Percentiles rank a stretch among this genome's conserved stretches.
phyloP scores from a whole-genome alignment of 2,888 invertebrate genomes.

The Megaustenia siamemsis region DNA sequence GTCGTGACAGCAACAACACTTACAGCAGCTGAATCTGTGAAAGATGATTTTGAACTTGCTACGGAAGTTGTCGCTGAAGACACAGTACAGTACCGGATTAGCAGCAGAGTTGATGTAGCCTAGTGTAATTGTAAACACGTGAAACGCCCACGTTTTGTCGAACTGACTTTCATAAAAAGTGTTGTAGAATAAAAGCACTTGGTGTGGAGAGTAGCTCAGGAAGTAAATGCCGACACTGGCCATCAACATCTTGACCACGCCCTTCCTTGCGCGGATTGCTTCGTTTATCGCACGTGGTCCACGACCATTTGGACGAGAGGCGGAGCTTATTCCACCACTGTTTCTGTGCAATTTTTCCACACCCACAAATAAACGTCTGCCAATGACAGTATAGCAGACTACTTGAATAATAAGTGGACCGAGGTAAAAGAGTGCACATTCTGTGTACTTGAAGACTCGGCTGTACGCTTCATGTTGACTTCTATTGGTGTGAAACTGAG shows the following conservation, averaged over 20 bases:
- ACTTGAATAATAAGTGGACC: constrained; percentile 79
- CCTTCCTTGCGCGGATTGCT: constrained; percentile 76
- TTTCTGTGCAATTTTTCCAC: constrained; percentile 73
- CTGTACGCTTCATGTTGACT: constrained; percentile 48
- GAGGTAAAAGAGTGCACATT: constrained; percentile 78
- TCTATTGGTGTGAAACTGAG: constrained; percentile 65
- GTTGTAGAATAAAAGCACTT: constrained; percentile 78
- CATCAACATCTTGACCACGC: constrained; percentile 81
- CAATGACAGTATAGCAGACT: constrained; percentile 78
- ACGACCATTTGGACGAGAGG: constrained; percentile 60
- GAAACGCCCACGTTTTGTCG: constrained; percentile 76
- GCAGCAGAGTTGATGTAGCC: constrained; percentile 80
- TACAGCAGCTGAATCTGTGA: constrained; percentile 61
- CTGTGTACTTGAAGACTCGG: constrained; percentile 75
- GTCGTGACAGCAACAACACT: constrained; percentile 42
- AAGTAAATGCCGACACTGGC: constrained; percentile 81
- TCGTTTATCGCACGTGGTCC: constrained; percentile 63
- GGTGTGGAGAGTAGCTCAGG: constrained; percentile 81
- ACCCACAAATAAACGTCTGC: constrained; percentile 75
- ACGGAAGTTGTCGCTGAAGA: constrained; percentile 80
- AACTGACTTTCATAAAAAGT: constrained; percentile 74
- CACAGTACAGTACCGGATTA: constrained; percentile 80
- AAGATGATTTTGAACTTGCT: constrained; percentile 72
- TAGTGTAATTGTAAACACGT: constrained; percentile 78
- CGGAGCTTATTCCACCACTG: constrained; percentile 51